phyloP scores from a whole-genome alignment of 2,888 invertebrate genomes.

The Epiblema foenella region DNA sequence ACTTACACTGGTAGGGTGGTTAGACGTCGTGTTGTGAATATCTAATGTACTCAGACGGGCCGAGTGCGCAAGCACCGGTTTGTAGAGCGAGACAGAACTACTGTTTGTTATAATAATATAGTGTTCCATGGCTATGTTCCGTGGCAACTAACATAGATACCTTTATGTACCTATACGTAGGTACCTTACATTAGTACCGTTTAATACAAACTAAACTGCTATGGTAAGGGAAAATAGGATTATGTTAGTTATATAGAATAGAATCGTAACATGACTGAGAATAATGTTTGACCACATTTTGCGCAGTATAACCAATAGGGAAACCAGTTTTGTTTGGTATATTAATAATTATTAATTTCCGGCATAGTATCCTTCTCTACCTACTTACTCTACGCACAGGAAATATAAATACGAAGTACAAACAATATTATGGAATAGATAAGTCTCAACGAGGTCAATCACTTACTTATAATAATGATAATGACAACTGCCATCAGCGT shows the following conservation, averaged over 20 bases:
- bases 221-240: neutral
- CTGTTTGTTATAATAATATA: too few species aligned
- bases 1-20: neutral
- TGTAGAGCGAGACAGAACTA: neutral
- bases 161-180: too few species aligned
- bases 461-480: conserved; percentile 22
- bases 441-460: conserved; percentile 18
- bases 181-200: neutral
- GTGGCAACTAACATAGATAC: too few species aligned
- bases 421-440: neutral
- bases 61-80: conserved; percentile 31
- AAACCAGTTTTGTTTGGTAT: neutral
- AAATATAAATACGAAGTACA: neutral
- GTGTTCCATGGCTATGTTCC: too few species aligned
- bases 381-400: too few species aligned
- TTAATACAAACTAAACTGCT: neutral
- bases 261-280: too few species aligned
- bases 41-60: too few species aligned
- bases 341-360: neutral
- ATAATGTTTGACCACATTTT: neutral
- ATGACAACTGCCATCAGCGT: neutral
- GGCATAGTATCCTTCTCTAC: too few species aligned
- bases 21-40: neutral
- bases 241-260: neutral
- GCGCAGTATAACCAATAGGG: neutral